Conservation (phyloP, 53 echinoderm and acorn worm genomes). For the Arbacia lixula region DNA sequence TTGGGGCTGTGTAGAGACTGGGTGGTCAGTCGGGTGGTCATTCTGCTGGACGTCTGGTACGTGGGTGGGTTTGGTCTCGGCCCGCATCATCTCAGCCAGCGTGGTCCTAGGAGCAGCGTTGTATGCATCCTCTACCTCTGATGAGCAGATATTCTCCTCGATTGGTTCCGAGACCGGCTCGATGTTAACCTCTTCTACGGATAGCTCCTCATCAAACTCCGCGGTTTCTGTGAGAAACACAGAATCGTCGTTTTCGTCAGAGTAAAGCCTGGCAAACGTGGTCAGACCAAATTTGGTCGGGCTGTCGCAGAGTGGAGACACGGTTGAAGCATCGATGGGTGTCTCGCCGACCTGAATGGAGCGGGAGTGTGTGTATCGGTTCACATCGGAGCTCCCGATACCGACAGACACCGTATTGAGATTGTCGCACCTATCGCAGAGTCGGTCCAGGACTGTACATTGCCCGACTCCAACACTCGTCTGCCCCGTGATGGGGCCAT, state of each 20-base stretch:
- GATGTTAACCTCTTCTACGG: background rate
- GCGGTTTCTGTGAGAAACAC: conserved; percentile 31
- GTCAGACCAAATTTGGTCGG: conserved; percentile 34
- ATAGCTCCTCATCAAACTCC: conserved; percentile 4
- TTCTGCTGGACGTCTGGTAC: conserved; percentile 8
- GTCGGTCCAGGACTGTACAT: conserved; percentile 71
- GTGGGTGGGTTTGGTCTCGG: conserved; percentile 14
- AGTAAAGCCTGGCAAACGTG: background rate
- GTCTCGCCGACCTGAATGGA: conserved; percentile 58
- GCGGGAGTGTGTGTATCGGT: conserved; percentile 69
- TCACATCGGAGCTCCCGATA: conserved; percentile 70
- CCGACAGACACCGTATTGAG: conserved; percentile 63
- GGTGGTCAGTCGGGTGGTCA: no score
- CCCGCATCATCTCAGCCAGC: conserved; percentile 32
- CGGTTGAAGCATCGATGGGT: conserved; percentile 5
- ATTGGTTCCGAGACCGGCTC: background rate
- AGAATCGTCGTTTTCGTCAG: conserved; percentile 23
- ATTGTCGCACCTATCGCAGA: conserved; percentile 81
- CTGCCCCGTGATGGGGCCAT: conserved; percentile 34
- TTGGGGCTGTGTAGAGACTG: no score
- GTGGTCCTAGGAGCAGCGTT: background rate
- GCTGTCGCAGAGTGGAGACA: conserved; percentile 48
- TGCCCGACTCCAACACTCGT: conserved; percentile 62
- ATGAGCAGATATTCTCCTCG: no score
- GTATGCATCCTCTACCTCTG: conserved; percentile 12